A percentile compares a stretch with the other conserved stretches of the same genome.
These are phyloP conservation scores for Agonopterix alstromeriana DNA, from an alignment of 2,888 invertebrate species.

Conservation along the genomic window DNA sequence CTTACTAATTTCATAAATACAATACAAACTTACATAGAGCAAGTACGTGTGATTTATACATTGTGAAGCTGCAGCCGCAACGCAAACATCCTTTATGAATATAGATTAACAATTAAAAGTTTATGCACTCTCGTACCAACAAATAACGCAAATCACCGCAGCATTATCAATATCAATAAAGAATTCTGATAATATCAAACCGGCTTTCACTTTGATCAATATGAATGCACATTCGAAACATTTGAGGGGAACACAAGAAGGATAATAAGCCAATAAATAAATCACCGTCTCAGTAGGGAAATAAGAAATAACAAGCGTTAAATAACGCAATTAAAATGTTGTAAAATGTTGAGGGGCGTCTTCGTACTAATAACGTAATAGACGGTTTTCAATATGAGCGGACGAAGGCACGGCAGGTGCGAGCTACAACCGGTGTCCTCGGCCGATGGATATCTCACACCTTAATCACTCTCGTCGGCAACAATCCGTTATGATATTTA, in stretches of 20 bases:
- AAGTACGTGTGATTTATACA: too few species aligned
- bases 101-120: too few species aligned
- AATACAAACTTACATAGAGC: too few species aligned
- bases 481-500: conserved; percentile 53
- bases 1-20: too few species aligned
- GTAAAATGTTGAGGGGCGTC: conserved; percentile 51
- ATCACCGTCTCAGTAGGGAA: conserved; percentile 33
- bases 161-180: too few species aligned
- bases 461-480: conserved; percentile 54
- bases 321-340: conserved; percentile 61
- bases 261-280: conserved; percentile 18
- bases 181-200: too few species aligned
- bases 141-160: too few species aligned
- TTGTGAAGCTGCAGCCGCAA: neutral
- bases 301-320: conserved; percentile 45
- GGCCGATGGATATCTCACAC: conserved; percentile 46
- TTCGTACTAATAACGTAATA: conserved; percentile 54
- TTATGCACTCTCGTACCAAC: too few species aligned
- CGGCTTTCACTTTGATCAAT: neutral
- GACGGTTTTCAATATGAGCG: conserved; percentile 36
- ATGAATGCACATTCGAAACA: neutral
- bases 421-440: conserved; percentile 16
- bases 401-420: conserved; percentile 45
- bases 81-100: too few species aligned
- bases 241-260: neutral